Conservation (phyloP, 2,888 invertebrate genomes). For the Ormyrus rosae region DNA sequence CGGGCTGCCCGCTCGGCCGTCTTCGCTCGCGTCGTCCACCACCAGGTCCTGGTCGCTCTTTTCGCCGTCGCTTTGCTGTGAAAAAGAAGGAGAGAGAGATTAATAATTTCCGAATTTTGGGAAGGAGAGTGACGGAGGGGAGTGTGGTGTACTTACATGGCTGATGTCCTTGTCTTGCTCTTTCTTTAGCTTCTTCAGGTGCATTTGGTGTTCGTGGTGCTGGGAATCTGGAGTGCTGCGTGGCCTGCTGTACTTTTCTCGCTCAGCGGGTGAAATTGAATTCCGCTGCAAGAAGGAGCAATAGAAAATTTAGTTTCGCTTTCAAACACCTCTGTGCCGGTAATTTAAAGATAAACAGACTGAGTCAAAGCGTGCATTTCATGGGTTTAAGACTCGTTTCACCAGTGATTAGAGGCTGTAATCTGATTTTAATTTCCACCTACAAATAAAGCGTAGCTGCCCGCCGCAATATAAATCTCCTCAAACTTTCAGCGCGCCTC, state of each 20-base stretch:
- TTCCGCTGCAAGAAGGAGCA: slow-evolving; percentile 81
- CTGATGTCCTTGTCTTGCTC: slow-evolving; percentile 88
- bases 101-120: not conserved
- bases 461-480: too few relatives aligned
- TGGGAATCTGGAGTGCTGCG: slow-evolving; percentile 86
- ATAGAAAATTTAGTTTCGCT: too few relatives aligned
- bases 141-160: slow-evolving; percentile 80
- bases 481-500: too few relatives aligned
- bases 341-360: too few relatives aligned
- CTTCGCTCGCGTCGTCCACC: slow-evolving; percentile 96
- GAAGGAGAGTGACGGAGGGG: too few relatives aligned
- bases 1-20: slow-evolving; percentile 84
- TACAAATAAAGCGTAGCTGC: too few relatives aligned
- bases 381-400: too few relatives aligned
- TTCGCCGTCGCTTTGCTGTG: slow-evolving; percentile 87
- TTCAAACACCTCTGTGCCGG: too few relatives aligned
- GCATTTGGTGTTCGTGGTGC: slow-evolving; percentile 80
- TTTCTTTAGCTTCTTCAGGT: slow-evolving; percentile 83
- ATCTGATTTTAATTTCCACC: too few relatives aligned
- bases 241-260: slow-evolving; percentile 86
- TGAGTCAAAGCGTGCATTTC: too few relatives aligned
- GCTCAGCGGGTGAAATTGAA: slow-evolving; percentile 87
- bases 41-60: slow-evolving; percentile 95
- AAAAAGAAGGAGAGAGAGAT: slow-evolving; percentile 21
- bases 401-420: too few relatives aligned